Evolutionary conservation across 2,797 vertebrate species (phyloP), one percentile per base, ranked within the genome.

Genomic region (Lycodopsis pacificus): DNA sequence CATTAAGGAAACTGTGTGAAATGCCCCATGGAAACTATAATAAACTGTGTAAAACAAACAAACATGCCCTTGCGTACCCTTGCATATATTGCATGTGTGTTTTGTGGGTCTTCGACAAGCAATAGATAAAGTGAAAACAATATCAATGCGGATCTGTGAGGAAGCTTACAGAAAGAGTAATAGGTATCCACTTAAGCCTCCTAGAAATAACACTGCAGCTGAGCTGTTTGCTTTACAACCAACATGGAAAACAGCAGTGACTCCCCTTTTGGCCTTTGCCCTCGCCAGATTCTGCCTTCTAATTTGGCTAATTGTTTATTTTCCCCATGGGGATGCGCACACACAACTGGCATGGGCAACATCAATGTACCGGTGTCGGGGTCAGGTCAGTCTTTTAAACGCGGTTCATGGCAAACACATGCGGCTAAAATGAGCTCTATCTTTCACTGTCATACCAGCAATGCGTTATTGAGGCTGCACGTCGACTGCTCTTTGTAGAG

Each of bases 221-320:
- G 51, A 83, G 76, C 51, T 89, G 85, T 93, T 93, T 91, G 79
- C 65, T 91, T 88, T 87, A 90, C 66, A 82, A 79, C 64, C 71
- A 65, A 59, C 79, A 63, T 80, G 77, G 77, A 87, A 70, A 89
- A 90, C 80, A 91, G 87, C 79, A 61, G 57, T 51, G 5, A 36
- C 58, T 88, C 83, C 66, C 77, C 86, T 64, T 87, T 48, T 76
- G 82, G 92, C 90, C 92, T 91, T 86, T 92, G 84, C 13, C 84
- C 83, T 75, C 57, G 32, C 79, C 77, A 80, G 77, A 86, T 88
- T 87, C 54, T 83, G 68, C 70, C 86, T 85, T 81, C 84, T 94
- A 88, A 94, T 95, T 93, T 88, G 70, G 77, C 80, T 92, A 94
- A 95, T 94, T 92, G 89, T 75, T 65, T 79, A 77, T 20, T 73